A percentile compares a stretch with the other conserved stretches of the same genome.
Conservation (phyloP, 2,797 vertebrate genomes). For the Oreochromis mossambicus region DNA sequence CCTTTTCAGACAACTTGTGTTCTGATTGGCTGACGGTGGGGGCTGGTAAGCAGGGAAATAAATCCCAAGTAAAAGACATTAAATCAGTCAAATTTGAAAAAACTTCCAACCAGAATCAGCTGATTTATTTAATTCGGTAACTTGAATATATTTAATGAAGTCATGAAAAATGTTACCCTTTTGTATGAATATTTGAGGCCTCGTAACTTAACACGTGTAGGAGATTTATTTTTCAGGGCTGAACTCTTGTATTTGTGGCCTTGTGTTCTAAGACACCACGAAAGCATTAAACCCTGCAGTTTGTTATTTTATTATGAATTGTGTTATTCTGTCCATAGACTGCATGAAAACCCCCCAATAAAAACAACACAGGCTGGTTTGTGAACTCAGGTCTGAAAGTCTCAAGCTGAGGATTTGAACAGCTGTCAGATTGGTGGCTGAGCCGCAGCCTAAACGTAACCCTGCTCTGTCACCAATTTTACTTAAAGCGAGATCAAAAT, state of each 20-base stretch:
- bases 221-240: background rate
- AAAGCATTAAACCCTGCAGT: background rate
- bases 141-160: background rate
- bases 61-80: background rate
- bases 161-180: background rate
- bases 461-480: background rate
- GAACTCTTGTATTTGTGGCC: background rate
- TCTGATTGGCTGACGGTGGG: background rate
- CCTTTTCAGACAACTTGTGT: background rate
- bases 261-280: background rate
- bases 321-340: background rate
- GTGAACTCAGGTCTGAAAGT: fast-evolving
- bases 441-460: fast-evolving
- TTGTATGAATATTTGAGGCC: background rate
- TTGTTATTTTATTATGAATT: background rate
- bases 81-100: background rate
- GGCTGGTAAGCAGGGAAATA: background rate
- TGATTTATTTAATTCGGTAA: background rate
- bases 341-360: background rate
- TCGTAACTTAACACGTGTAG: fast-evolving
- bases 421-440: background rate
- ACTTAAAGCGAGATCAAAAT: background rate
- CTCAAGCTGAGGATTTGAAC: background rate
- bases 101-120: background rate
- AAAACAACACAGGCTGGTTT: background rate